Base-by-base conservation (phyloP, 1,140 invertebrate genomes). In the Drosophila ercepeae region DNA sequence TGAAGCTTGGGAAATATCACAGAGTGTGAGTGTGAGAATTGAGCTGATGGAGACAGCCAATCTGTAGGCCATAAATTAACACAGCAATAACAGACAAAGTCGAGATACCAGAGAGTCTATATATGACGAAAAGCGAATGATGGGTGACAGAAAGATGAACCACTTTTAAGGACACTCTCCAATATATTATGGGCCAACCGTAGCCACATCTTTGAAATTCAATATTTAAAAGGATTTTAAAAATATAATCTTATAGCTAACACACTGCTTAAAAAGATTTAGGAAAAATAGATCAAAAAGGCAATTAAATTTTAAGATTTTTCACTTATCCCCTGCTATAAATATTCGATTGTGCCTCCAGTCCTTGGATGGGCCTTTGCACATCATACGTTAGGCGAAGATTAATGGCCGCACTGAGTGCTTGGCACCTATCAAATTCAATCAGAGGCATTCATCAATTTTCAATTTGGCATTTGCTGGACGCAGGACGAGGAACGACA, bases 371-470 rank as follows among this genome's bases (percentile, higher is more conserved):
- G 44, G 36, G 60, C 49, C 23, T 67, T 36, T 32, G 45, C 46
- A 63, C 54, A 76, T 84, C 81, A 76, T 86, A 81, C 77, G 81
- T 83, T 83, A 75, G 71, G 67, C 68, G 72, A 72, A 83, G 82
- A 88, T 88, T 88, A 88, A 88, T 88, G 88, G 82, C 78, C 82
- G 76, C 73, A 81, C 73, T 84, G 81, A 86, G 81, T 86, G 81
- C 77, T 88, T 86, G 83, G 70, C 82, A 88, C 82, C 82, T 89
- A 88, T 88, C 82, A 88, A 88, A 88, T 88, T 88, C 82, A 88
- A 88, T 88, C 82, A 88, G 86, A 76, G 78, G 79, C 83, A 88
- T 88, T 88, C 83, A 88, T 88, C 83, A 88, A 88, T 89, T 89
- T 88, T 88, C 83, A 88, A 88, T 88, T 89, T 88, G 77, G 82